Evolutionary conservation across 1,140 invertebrate species (phyloP).

Genomic region (Stegodyphus mimosarum): DNA sequence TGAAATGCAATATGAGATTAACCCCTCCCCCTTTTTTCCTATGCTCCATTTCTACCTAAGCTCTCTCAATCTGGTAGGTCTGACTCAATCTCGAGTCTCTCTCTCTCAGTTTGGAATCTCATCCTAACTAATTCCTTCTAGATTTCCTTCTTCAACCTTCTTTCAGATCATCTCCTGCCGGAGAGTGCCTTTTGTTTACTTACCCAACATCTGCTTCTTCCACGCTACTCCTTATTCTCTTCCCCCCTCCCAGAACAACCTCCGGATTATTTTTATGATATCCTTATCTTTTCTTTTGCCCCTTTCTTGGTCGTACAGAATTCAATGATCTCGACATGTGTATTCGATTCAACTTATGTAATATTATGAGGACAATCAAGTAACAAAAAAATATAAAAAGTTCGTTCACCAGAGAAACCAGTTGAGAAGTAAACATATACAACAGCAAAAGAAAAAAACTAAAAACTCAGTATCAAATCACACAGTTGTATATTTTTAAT

Average conservation of each 20-base stretch:
- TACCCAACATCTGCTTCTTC: slow-evolving; percentile 31
- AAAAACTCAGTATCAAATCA: too few relatives aligned
- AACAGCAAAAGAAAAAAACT: too few relatives aligned
- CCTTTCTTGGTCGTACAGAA: slow-evolving; percentile 18
- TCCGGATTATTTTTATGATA: slow-evolving; percentile 56
- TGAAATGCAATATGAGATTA: slow-evolving; percentile 35
- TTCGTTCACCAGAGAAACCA: too few relatives aligned
- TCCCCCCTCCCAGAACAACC: slow-evolving; percentile 6
- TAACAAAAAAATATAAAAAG: neutral
- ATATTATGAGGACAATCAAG: slow-evolving; percentile 48
- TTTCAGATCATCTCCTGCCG: neutral
- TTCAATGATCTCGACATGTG: slow-evolving; percentile 23
- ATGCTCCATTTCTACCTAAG: slow-evolving; percentile 48
- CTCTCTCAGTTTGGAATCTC: slow-evolving; percentile 44
- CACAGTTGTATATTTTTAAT: too few relatives aligned
- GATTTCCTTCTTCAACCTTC: slow-evolving; percentile 23
- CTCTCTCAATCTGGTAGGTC: slow-evolving; percentile 53
- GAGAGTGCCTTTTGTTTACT: slow-evolving; percentile 42
- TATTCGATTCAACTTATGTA: slow-evolving; percentile 2
- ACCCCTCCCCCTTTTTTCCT: slow-evolving; percentile 19
- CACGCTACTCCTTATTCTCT: too few relatives aligned
- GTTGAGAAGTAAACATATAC: too few relatives aligned
- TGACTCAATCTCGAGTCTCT: slow-evolving; percentile 41
- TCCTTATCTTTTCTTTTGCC: slow-evolving; percentile 30
- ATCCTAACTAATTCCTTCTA: slow-evolving; percentile 52